These are phyloP conservation scores for Masticophis lateralis DNA, from an alignment of 2,797 vertebrate genomes.

Conservation along the genomic window DNA sequence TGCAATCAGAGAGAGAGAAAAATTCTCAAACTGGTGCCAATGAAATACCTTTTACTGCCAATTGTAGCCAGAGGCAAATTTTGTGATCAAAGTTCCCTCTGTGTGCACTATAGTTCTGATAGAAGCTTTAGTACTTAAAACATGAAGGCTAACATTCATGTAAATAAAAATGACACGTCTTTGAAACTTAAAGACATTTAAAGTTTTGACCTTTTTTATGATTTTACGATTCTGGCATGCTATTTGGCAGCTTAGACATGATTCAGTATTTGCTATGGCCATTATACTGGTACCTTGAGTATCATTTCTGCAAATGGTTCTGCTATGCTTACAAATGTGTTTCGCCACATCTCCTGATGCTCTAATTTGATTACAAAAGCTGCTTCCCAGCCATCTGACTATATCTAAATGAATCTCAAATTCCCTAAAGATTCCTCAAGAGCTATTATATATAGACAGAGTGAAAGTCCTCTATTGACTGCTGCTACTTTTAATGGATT, in stretches of 20 bases:
- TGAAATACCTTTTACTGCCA: not conserved
- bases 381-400: conserved; percentile 65
- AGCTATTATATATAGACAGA: conserved; percentile 70
- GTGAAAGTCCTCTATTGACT: conserved; percentile 74
- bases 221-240: not conserved
- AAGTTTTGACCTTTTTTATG: not conserved
- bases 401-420: conserved; percentile 68
- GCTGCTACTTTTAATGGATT: conserved; percentile 71
- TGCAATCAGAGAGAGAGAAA: not conserved
- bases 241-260: not conserved
- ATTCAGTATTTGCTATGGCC: not conserved
- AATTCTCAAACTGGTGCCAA: not conserved
- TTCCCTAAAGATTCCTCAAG: conserved; percentile 60
- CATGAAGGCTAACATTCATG: not conserved
- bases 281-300: not conserved
- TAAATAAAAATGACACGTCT: not conserved
- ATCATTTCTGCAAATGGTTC: conserved; percentile 34
- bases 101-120: not conserved
- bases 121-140: not conserved
- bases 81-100: not conserved
- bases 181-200: not conserved
- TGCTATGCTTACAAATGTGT: conserved; percentile 45
- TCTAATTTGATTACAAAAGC: conserved; percentile 64
- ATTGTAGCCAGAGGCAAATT: not conserved
- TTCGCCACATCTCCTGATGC: conserved; percentile 48